phyloP scores from a whole-genome alignment of 2,888 invertebrate species.

The Orthosia incerta region DNA sequence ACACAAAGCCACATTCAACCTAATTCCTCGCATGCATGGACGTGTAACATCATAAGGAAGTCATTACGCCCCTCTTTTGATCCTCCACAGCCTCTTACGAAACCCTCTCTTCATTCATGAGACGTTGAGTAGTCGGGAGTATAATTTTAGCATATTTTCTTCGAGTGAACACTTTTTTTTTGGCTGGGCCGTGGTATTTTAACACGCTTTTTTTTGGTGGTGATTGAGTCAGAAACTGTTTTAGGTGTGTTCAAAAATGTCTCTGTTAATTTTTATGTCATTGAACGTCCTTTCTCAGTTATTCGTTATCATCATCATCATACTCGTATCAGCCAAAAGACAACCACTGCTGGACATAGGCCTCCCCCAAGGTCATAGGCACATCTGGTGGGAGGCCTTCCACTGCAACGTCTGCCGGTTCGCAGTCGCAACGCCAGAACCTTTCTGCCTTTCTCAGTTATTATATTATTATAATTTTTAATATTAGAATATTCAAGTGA shows the following conservation, averaged over 20 bases:
- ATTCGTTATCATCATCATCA: too few relatives aligned
- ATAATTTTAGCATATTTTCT: constrained; percentile 43
- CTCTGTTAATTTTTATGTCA: not conserved
- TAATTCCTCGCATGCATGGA: not conserved
- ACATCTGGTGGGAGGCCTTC: too few relatives aligned
- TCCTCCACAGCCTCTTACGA: constrained; percentile 31
- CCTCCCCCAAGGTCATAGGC: too few relatives aligned
- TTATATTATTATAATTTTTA: too few relatives aligned
- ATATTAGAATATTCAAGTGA: too few relatives aligned
- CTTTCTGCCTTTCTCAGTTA: too few relatives aligned
- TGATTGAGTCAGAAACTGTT: not conserved
- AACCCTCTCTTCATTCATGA: constrained; percentile 48
- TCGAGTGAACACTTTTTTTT: constrained; percentile 26
- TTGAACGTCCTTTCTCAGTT: too few relatives aligned
- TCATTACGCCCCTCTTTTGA: constrained; percentile 46
- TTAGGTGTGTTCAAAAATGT: not conserved
- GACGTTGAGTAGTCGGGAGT: constrained; percentile 16
- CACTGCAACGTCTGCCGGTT: too few relatives aligned
- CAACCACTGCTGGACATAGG: too few relatives aligned
- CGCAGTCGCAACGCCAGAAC: too few relatives aligned
- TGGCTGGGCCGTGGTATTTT: not conserved
- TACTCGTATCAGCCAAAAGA: too few relatives aligned
- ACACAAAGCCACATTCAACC: not conserved
- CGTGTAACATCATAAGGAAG: constrained; percentile 38
- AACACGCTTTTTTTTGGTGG: not conserved